Evolutionary conservation across 2,113 vertebrate species (phyloP).

Genomic region (Oxygymnocypris stewartii): DNA sequence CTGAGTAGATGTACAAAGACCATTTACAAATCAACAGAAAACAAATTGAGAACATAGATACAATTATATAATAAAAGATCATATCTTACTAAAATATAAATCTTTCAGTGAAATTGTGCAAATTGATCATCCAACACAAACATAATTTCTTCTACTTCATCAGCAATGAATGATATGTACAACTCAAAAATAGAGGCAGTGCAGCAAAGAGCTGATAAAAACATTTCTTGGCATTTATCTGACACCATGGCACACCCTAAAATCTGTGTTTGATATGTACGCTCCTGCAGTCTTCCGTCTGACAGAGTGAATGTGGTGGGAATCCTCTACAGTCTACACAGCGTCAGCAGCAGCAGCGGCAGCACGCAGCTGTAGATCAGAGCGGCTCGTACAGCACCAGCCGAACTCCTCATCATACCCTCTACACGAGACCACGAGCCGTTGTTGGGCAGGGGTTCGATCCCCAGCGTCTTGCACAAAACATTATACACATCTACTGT

Average conservation of each 20-base stretch:
- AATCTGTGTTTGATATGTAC: background rate
- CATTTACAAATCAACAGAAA: background rate
- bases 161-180: background rate
- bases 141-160: background rate
- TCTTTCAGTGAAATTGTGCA: constrained; percentile 23
- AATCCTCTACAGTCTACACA: constrained; percentile 10
- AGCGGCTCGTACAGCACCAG: background rate
- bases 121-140: background rate
- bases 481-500: constrained; percentile 91
- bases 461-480: constrained; percentile 82
- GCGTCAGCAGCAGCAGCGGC: constrained; percentile 57
- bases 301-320: background rate
- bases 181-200: constrained; percentile 23
- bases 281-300: background rate
- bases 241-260: background rate
- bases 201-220: background rate
- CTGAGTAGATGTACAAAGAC: background rate
- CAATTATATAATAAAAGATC: background rate
- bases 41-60: background rate
- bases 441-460: constrained; percentile 88
- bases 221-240: background rate
- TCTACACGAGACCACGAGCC: constrained; percentile 92
- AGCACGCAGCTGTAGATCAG: constrained; percentile 42
- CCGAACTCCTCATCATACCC: constrained; percentile 76
- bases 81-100: background rate